Percentiles rank a stretch among this genome's conserved stretches.
These are phyloP conservation scores for Drosophila ochracea DNA, from an alignment of 2,888 invertebrate genomes.

Conservation along the genomic window DNA sequence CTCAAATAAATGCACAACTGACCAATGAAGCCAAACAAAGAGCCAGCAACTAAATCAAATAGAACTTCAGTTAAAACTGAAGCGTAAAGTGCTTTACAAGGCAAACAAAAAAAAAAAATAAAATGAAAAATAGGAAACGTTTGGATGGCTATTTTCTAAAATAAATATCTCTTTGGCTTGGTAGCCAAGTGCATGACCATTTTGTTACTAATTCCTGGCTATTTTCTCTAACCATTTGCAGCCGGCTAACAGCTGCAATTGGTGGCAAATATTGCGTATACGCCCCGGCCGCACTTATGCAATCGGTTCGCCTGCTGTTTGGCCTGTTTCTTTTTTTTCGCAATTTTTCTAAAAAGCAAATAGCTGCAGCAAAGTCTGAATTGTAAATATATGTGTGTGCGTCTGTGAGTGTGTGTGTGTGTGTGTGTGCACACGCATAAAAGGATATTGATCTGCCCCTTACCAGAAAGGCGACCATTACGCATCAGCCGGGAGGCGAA, in stretches of 20 bases:
- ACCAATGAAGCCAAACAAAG: slow-evolving; percentile 61
- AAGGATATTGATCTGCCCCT: slow-evolving; percentile 82
- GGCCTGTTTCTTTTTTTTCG: slow-evolving; percentile 55
- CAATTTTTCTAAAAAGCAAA: slow-evolving; percentile 73
- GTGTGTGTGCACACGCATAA: slow-evolving; percentile 62
- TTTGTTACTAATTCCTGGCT: slow-evolving; percentile 68
- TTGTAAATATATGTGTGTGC: slow-evolving; percentile 33
- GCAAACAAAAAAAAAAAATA: slow-evolving; percentile 18
- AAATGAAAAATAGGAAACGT: slow-evolving; percentile 30
- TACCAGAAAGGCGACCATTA: slow-evolving; percentile 71
- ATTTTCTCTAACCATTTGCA: slow-evolving; percentile 42
- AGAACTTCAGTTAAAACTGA: slow-evolving; percentile 68
- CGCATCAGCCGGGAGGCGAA: slow-evolving; percentile 57
- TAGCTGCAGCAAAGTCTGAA: slow-evolving; percentile 41
- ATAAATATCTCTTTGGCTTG: slow-evolving; percentile 68
- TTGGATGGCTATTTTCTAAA: slow-evolving; percentile 63
- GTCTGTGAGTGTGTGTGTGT: slow-evolving; percentile 6
- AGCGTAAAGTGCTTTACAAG: slow-evolving; percentile 61
- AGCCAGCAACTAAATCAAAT: slow-evolving; percentile 65
- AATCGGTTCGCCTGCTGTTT: slow-evolving; percentile 58
- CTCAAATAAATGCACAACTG: slow-evolving; percentile 67
- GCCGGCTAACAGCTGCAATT: slow-evolving; percentile 73
- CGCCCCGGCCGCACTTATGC: slow-evolving; percentile 71
- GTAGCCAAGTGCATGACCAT: slow-evolving; percentile 38
- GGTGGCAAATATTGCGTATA: slow-evolving; percentile 79